Percentiles rank a stretch among this genome's conserved stretches.
Evolutionary conservation across 1,140 invertebrate genomes (phyloP).

Genomic region (Pseudomyrmex pallidus): DNA sequence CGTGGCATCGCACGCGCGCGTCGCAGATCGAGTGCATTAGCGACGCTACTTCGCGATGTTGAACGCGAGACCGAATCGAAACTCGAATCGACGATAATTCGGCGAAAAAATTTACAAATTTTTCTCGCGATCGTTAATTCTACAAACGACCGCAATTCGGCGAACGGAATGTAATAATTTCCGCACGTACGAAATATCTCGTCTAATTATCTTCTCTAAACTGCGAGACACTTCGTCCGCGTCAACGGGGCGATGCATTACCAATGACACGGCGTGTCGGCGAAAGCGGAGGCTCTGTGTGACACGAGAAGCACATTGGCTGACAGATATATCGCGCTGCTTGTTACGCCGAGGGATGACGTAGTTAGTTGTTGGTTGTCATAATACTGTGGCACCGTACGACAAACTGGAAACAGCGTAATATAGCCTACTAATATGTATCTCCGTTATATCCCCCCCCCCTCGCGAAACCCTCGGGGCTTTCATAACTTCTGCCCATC

Average conservation of each 20-base stretch:
- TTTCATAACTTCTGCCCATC: constrained; percentile 72
- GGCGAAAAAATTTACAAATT: background rate
- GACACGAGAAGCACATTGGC: background rate
- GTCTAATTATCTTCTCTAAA: background rate
- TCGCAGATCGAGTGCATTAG: constrained; percentile 35
- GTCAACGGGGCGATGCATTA: constrained; percentile 32
- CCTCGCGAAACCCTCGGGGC: constrained; percentile 57
- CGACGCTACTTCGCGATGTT: constrained; percentile 13
- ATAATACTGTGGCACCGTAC: constrained; percentile 23
- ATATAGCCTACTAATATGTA: constrained; percentile 71
- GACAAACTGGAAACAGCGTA: constrained; percentile 66
- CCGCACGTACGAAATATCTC: background rate
- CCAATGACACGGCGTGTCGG: constrained; percentile 16
- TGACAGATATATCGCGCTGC: constrained; percentile 37
- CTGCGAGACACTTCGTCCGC: background rate
- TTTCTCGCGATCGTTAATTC: too few species aligned
- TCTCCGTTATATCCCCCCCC: constrained; percentile 4
- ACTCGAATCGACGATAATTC: constrained; percentile 19
- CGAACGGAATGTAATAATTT: too few species aligned
- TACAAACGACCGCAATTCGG: too few species aligned
- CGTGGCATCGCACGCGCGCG: constrained; percentile 13
- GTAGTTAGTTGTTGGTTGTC: constrained; percentile 25
- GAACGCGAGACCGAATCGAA: background rate
- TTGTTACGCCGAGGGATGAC: constrained; percentile 23
- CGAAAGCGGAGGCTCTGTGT: constrained; percentile 20